Evolutionary conservation across 2,888 invertebrate genomes (phyloP), one percentile per base, ranked within the genome.

Genomic region (Spialia ferax): DNA sequence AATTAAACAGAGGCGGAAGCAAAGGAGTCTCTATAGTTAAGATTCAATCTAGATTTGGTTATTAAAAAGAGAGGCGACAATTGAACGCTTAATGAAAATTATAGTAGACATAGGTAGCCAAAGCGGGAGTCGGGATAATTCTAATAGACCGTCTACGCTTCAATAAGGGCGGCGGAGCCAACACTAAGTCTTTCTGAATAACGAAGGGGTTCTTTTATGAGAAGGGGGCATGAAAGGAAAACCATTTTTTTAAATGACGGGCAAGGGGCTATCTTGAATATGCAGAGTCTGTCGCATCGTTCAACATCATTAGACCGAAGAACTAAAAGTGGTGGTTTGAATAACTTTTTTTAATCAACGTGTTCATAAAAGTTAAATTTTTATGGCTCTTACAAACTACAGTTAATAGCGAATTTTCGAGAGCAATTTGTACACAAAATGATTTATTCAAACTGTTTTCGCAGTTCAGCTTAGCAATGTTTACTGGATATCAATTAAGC

Each of bases 191-290:
- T 84, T 82, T 86, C 83, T 90, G 87, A 88, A 91, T 89, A 89
- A 91, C 86, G 86, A 87, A 89, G 85, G 87, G 88, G 83, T 85
- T 78, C 86, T 80, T 89, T 91, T 88, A 89, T 88, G 79, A 76
- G 80, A 82, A 78, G 79, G 81, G 79, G 78, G 78, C 73, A 78
- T 89, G 87, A 91, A 92, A 88, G 82, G 82, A 86, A 84, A 87
- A 83, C 83, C 86, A 87, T 87, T 89, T 90, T 88, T 82, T 85
- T 79, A 84, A 88, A 89, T 87, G 86, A 87, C 85, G 85, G 81
- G 76, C 71, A 77, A 71, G 77, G 79, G 82, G 81, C 81, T 86
- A 87, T 86, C 87, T 86, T 89, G 85, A 87, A 88, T 88, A 88
- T 89, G 85, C 87, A 85, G 84, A 75, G 84, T 75, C 84, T 81